Percentiles rank a stretch among this genome's conserved stretches.
Evolutionary conservation across 2,113 vertebrate genomes (phyloP).

Genomic region (Mesitornis unicolor): DNA sequence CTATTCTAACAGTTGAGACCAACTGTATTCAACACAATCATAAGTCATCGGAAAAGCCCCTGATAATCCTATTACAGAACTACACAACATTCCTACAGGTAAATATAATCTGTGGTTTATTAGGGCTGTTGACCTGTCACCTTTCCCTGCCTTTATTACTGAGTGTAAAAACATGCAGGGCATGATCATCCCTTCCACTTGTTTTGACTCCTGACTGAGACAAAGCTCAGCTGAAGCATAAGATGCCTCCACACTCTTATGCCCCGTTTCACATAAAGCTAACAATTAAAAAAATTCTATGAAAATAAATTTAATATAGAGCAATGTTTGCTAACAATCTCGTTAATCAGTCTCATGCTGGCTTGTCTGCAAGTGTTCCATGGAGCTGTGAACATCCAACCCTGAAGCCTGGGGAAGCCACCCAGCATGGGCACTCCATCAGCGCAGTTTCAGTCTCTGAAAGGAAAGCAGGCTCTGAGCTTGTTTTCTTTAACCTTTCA

Average conservation of each 20-base stretch:
- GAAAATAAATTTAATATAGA: neutral
- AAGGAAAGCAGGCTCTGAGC: neutral
- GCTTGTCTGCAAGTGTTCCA: neutral
- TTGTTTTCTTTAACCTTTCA: neutral
- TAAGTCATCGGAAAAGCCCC: neutral
- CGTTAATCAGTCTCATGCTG: accelerated
- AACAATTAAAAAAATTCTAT: neutral
- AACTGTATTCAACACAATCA: neutral
- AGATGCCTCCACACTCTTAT: neutral
- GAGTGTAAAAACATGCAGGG: neutral
- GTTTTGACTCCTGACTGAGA: neutral
- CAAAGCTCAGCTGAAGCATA: neutral
- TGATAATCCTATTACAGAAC: neutral
- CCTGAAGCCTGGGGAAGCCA: neutral
- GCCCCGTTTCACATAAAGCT: neutral
- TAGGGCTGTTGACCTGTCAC: neutral
- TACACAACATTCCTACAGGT: neutral
- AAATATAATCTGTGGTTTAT: neutral
- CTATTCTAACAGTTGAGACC: neutral
- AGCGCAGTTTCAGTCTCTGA: accelerated
- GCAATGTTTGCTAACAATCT: neutral
- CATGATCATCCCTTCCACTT: neutral
- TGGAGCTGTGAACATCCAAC: neutral
- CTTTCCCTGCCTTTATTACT: neutral
- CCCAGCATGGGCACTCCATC: accelerated